Evolutionary conservation across 2,113 vertebrate species (phyloP).

Genomic region (Catharus minimus): DNA sequence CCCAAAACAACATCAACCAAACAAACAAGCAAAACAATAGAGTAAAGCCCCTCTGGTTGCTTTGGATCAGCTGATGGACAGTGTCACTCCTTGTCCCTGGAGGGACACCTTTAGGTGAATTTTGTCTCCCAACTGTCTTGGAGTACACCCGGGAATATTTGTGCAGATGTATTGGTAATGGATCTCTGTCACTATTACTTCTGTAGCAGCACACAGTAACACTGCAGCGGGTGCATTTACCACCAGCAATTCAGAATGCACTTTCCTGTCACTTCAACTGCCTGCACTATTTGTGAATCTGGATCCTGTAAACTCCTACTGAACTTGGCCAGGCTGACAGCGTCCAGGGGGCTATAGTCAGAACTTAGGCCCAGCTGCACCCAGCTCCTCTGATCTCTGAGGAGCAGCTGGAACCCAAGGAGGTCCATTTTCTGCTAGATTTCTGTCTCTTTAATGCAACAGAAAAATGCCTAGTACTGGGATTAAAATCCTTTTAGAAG

Average conservation of each 20-base stretch:
- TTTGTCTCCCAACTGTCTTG: not conserved
- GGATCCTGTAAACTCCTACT: accelerated
- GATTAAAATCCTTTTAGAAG: not conserved
- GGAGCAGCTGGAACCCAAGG: not conserved
- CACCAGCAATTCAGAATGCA: not conserved
- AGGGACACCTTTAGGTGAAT: not conserved
- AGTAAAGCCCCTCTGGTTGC: not conserved
- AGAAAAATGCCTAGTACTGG: not conserved
- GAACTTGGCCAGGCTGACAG: not conserved
- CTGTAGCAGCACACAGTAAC: not conserved
- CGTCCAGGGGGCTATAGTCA: not conserved
- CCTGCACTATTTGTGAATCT: accelerated
- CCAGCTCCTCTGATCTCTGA: not conserved
- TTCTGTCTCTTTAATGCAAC: not conserved
- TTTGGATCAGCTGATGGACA: not conserved
- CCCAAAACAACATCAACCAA: not conserved
- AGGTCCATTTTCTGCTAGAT: not conserved
- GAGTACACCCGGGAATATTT: not conserved
- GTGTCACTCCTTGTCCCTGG: not conserved
- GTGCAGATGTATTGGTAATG: not conserved
- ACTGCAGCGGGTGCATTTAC: not conserved
- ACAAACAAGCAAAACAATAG: not conserved
- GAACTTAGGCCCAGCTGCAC: not conserved
- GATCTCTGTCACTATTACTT: not conserved
- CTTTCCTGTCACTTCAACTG: not conserved